Evolutionary conservation across 2,113 vertebrate genomes (phyloP).

Genomic region (Protobothrops mucrosquamatus): DNA sequence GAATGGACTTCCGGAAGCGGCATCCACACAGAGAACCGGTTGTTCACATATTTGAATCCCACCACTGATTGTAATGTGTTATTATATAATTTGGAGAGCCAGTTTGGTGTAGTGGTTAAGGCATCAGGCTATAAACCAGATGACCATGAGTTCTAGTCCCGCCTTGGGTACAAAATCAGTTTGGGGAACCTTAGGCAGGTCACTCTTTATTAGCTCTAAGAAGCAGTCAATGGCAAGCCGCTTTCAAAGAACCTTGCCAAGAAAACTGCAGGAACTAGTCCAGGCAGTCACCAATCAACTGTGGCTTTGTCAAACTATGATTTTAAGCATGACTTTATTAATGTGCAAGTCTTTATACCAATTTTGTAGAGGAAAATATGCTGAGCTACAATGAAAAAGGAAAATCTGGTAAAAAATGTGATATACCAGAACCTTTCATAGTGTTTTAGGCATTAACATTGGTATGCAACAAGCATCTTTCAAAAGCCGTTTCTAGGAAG

Average conservation of each 20-base stretch:
- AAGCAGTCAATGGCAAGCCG: background rate
- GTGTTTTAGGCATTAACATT: background rate
- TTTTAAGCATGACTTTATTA: background rate
- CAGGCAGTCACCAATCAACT: background rate
- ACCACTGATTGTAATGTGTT: background rate
- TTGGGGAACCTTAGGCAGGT: background rate
- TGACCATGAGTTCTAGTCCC: background rate
- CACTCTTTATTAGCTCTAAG: background rate
- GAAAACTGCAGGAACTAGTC: background rate
- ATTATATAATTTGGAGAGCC: background rate
- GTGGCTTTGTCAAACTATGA: background rate
- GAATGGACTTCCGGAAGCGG: too few relatives aligned
- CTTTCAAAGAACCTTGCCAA: background rate
- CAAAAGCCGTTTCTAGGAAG: background rate
- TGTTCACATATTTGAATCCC: too few relatives aligned
- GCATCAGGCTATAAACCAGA: background rate
- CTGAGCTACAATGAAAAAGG: background rate
- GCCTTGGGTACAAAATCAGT: background rate
- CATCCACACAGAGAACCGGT: too few relatives aligned
- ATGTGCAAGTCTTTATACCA: background rate
- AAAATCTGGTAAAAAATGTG: background rate
- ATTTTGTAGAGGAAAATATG: background rate
- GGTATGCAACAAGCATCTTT: background rate
- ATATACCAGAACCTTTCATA: background rate
- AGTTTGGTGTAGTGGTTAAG: background rate